Evolutionary conservation across 2,888 invertebrate genomes (phyloP).

Genomic region (Apoda limacodes): DNA sequence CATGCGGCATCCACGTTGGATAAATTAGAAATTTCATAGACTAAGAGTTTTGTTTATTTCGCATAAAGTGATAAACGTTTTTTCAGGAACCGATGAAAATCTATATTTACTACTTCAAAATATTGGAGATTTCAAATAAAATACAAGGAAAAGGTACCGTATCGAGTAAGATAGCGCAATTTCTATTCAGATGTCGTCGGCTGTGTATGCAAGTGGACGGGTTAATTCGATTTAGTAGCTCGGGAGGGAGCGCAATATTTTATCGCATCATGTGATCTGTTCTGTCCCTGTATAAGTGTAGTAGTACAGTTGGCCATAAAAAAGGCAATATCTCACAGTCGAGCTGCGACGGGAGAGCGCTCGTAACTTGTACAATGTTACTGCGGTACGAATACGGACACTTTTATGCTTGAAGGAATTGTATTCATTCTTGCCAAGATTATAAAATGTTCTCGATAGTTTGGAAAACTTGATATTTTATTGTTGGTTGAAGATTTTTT

Average conservation of each 20-base stretch:
- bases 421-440: too few relatives aligned
- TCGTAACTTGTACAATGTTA: conserved; percentile 69
- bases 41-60: too few relatives aligned
- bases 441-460: too few relatives aligned
- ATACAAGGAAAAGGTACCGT: conserved; percentile 45
- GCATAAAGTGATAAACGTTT: too few relatives aligned
- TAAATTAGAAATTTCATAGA: too few relatives aligned
- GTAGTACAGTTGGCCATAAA: conserved; percentile 67
- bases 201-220: conserved; percentile 68
- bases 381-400: conserved; percentile 42
- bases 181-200: conserved; percentile 58
- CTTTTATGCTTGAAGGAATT: too few relatives aligned
- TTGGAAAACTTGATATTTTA: too few relatives aligned
- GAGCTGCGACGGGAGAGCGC: conserved; percentile 58
- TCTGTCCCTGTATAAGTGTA: conserved; percentile 61
- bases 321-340: conserved; percentile 69
- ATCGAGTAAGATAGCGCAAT: conserved; percentile 57
- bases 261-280: conserved; percentile 69
- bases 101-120: conserved; percentile 5
- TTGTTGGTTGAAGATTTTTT: too few relatives aligned
- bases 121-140: conserved; percentile 3
- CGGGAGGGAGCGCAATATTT: conserved; percentile 64
- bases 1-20: too few relatives aligned
- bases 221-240: conserved; percentile 66
- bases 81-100: too few relatives aligned